A percentile compares a stretch with the other conserved stretches of the same genome.
Evolutionary conservation across 1,140 invertebrate genomes (phyloP).

Genomic region (Pantala flavescens): DNA sequence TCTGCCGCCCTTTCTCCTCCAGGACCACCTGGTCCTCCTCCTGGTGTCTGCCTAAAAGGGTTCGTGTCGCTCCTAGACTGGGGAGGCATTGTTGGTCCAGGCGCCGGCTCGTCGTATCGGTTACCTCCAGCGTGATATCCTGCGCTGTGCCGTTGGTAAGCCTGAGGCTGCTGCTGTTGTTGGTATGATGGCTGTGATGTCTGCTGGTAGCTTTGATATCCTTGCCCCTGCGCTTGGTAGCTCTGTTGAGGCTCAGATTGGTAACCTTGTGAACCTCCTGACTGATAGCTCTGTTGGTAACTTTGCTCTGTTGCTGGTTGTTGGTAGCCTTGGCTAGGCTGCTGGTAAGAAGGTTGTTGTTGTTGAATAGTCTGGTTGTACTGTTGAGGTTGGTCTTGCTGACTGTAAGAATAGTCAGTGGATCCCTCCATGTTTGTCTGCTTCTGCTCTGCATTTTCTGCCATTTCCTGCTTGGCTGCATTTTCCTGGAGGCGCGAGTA

Average conservation of each 20-base stretch:
- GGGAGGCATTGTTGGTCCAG: constrained; percentile 22
- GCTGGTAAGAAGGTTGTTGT: constrained; percentile 25
- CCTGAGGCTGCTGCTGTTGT: constrained; percentile 23
- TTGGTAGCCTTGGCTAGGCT: constrained; percentile 14
- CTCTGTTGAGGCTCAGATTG: constrained; percentile 26
- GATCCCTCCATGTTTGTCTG: constrained; percentile 44
- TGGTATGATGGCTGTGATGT: constrained; percentile 20
- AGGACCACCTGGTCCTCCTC: too few relatives aligned
- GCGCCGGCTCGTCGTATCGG: constrained; percentile 27
- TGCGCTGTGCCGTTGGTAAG: constrained; percentile 25
- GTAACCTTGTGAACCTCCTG: constrained; percentile 27
- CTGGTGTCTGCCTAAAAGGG: constrained; percentile 41
- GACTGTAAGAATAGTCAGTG: constrained; percentile 31
- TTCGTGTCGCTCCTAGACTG: constrained; percentile 37
- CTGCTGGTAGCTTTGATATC: constrained; percentile 21
- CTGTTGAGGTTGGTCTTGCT: constrained; percentile 36
- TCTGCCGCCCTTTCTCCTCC: constrained; percentile 26
- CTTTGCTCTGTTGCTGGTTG: constrained; percentile 19
- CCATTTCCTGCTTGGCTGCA: constrained; percentile 21
- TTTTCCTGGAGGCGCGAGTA: constrained; percentile 45
- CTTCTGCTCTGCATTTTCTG: constrained; percentile 15
- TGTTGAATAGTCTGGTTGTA: constrained; percentile 38
- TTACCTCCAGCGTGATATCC: constrained; percentile 23
- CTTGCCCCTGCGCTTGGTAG: constrained; percentile 26
- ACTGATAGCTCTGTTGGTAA: constrained; percentile 24